A percentile compares a stretch with the other conserved stretches of the same genome.
Evolutionary conservation across 2,113 vertebrate species (phyloP).

Genomic region (Zapus hudsonius): DNA sequence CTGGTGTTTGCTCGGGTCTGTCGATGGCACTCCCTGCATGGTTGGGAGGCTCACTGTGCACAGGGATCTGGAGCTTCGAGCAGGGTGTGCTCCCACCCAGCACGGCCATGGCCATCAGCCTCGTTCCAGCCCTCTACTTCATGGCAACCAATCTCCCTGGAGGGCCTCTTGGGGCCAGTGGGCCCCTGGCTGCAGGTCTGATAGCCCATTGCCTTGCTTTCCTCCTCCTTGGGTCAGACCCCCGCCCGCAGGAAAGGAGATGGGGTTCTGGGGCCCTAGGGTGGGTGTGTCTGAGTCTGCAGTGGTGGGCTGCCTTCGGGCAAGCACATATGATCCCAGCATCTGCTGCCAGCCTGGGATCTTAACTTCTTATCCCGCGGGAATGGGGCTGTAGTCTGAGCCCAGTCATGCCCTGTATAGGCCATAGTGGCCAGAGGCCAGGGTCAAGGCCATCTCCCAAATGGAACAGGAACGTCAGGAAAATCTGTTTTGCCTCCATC

Average conservation of each 20-base stretch:
- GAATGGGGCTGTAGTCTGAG: neutral
- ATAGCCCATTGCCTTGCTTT: neutral
- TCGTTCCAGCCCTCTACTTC: neutral
- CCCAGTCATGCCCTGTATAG: neutral
- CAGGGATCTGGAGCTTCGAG: neutral
- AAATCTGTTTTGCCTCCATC: neutral
- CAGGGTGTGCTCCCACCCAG: neutral
- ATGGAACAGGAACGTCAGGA: neutral
- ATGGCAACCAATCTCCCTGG: neutral
- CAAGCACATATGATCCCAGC: too few relatives aligned
- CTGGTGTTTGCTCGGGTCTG: too few relatives aligned
- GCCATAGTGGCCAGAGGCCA: neutral
- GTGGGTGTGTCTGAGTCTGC: neutral
- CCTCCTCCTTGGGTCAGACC: neutral
- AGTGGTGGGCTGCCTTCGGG: neutral
- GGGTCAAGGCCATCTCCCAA: neutral
- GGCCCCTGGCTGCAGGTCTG: neutral
- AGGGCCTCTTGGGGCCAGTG: neutral
- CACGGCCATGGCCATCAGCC: neutral
- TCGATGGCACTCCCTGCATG: too few relatives aligned
- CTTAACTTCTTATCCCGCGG: neutral
- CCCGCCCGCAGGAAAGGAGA: neutral
- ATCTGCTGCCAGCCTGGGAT: too few relatives aligned
- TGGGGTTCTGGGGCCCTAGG: neutral
- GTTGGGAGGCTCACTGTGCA: neutral